These are phyloP conservation scores for Triplophysa tibetana DNA, from an alignment of 2,113 vertebrate genomes.

Conservation along the genomic window DNA sequence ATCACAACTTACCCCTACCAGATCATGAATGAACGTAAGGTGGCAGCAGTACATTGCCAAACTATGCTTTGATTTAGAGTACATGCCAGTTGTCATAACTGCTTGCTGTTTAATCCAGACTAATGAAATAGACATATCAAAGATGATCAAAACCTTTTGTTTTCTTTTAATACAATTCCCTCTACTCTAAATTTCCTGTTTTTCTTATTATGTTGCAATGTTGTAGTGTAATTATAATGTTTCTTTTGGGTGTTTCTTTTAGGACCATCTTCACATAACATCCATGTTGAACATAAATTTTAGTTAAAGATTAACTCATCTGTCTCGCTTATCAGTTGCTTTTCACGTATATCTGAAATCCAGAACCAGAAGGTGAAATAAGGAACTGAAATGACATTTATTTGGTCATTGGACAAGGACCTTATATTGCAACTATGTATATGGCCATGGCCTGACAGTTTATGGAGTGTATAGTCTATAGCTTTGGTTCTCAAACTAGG, in stretches of 20 bases:
- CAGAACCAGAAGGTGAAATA: neutral
- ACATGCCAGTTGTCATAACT: neutral
- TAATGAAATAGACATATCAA: slow-evolving; percentile 53
- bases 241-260: neutral
- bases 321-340: neutral
- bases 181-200: no score
- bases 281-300: no score
- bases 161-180: no score
- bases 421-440: no score
- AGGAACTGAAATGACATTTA: neutral
- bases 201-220: no score
- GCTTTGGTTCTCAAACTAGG: no score
- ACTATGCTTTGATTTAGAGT: neutral
- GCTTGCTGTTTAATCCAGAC: slow-evolving; percentile 47
- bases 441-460: no score
- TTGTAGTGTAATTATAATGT: neutral
- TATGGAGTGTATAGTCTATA: no score
- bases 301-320: slow-evolving; percentile 1
- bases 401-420: neutral
- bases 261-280: neutral
- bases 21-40: neutral
- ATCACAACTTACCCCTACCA: no score
- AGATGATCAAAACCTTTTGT: no score
- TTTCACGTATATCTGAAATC: neutral
- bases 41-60: slow-evolving; percentile 1